Percentiles rank a stretch among this genome's conserved stretches.
These are phyloP conservation scores for Porites australiensis DNA, from an alignment of 64 coral and sea anemone species.

Conservation along the genomic window DNA sequence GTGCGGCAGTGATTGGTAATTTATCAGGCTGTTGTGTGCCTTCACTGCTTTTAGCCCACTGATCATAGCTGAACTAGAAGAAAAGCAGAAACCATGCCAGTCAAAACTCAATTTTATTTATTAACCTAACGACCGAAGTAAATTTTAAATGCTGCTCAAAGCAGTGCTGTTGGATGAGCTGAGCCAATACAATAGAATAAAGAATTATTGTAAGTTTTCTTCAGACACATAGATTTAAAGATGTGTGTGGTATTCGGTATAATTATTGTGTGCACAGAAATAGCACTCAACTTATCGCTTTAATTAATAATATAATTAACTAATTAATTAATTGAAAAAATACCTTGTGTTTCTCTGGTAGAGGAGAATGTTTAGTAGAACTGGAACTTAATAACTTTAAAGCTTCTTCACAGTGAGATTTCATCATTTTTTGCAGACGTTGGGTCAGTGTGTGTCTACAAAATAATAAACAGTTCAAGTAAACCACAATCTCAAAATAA, in stretches of 20 bases:
- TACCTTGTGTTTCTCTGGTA: slow-evolving; percentile 15
- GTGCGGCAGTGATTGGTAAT: slow-evolving; percentile 16
- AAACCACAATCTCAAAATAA: too few relatives aligned
- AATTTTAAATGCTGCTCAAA: too few relatives aligned
- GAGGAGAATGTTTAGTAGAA: not conserved
- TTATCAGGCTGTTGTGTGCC: slow-evolving; percentile 4
- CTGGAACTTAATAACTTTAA: slow-evolving; percentile 39
- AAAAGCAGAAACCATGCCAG: not conserved
- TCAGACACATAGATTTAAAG: too few relatives aligned
- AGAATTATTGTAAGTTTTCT: too few relatives aligned
- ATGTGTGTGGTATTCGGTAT: too few relatives aligned
- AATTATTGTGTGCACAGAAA: too few relatives aligned
- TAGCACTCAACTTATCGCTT: too few relatives aligned
- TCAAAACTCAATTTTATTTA: too few relatives aligned
- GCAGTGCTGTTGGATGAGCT: too few relatives aligned
- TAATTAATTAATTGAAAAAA: not conserved
- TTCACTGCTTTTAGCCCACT: slow-evolving; percentile 1
- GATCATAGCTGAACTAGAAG: slow-evolving; percentile 1
- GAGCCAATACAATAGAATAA: too few relatives aligned
- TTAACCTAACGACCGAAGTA: not conserved
- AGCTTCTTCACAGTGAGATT: slow-evolving; percentile 88
- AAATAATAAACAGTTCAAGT: not conserved
- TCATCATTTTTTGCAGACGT: slow-evolving; percentile 90
- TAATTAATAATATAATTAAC: too few relatives aligned
- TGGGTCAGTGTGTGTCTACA: slow-evolving; percentile 52